Percentiles rank a stretch among this genome's conserved stretches.
Conservation (phyloP, 2,888 invertebrate genomes). For the Platycheirus rosarum region DNA sequence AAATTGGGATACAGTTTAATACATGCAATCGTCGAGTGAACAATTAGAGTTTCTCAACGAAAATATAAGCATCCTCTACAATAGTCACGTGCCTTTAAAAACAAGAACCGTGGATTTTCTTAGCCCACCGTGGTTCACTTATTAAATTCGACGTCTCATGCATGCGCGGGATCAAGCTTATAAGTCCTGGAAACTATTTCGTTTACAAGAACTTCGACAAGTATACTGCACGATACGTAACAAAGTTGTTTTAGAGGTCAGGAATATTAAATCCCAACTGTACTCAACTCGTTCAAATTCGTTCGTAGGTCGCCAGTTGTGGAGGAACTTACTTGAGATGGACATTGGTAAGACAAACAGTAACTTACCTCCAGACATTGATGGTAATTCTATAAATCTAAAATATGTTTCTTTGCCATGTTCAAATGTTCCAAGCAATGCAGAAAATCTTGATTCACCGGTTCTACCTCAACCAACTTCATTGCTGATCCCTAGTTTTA, state of each 20-base stretch:
- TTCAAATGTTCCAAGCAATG: background rate
- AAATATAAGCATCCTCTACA: background rate
- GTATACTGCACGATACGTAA: background rate
- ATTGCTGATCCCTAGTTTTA: background rate
- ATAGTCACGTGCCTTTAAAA: background rate
- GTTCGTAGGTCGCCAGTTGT: background rate
- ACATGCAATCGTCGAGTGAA: background rate
- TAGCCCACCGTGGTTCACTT: background rate
- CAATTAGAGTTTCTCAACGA: slow-evolving; percentile 1
- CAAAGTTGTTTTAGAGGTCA: background rate
- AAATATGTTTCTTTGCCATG: background rate
- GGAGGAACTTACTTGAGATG: background rate
- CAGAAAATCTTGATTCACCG: background rate
- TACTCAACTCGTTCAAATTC: background rate
- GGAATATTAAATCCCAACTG: background rate
- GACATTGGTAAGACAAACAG: background rate
- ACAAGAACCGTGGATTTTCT: background rate
- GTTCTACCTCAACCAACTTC: background rate
- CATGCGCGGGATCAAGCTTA: background rate
- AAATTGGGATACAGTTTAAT: background rate
- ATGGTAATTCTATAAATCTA: background rate
- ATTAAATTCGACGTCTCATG: background rate
- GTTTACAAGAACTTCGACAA: background rate
- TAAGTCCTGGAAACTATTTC: background rate
- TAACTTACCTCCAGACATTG: background rate